Evolutionary conservation across 2,797 vertebrate species (phyloP).

Genomic region (Anisognathus igniventris): DNA sequence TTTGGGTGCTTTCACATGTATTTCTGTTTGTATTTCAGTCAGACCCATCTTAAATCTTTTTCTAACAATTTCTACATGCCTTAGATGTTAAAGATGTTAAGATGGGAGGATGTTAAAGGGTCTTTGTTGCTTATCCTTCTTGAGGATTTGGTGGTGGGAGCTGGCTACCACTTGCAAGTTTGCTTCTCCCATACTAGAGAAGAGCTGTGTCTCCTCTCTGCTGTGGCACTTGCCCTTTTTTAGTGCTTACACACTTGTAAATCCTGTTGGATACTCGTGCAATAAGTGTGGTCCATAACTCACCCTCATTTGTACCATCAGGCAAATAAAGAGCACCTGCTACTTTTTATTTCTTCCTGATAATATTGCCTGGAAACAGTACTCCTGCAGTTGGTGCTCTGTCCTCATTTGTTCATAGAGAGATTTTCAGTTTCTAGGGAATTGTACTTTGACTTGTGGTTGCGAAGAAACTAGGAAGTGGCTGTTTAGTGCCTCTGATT

Average conservation of each 20-base stretch:
- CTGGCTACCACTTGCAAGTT: neutral
- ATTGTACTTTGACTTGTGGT: neutral
- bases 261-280: neutral
- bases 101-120: neutral
- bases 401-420: neutral
- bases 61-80: accelerated
- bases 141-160: neutral
- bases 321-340: neutral
- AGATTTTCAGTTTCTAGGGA: neutral
- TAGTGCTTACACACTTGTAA: neutral
- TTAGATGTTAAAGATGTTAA: neutral
- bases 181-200: neutral
- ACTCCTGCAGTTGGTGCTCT: neutral
- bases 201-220: neutral
- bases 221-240: neutral
- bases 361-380: neutral
- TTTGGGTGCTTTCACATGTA: neutral
- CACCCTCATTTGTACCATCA: neutral
- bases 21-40: neutral
- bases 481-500: neutral
- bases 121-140: neutral
- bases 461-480: neutral
- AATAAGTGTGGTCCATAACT: neutral
- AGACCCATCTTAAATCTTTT: neutral
- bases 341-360: neutral